These are phyloP conservation scores for Cecidostiba fungosa DNA, from an alignment of 2,888 invertebrate genomes.

Conservation along the genomic window DNA sequence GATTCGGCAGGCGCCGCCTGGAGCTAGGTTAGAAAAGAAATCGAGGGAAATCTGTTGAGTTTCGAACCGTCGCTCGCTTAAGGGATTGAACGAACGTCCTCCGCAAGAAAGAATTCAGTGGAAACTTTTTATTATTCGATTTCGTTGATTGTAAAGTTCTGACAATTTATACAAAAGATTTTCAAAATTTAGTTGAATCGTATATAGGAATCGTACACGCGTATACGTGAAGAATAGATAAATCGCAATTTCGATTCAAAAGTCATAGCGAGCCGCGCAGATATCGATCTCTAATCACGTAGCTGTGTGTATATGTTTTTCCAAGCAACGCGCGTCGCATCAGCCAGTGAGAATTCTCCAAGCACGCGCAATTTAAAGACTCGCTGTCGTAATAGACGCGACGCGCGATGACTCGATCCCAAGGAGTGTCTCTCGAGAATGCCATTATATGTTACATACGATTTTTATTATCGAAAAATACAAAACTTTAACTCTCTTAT, in stretches of 20 bases:
- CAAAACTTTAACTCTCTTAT: neutral
- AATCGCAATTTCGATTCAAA: neutral
- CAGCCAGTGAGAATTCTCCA: neutral
- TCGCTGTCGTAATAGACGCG: neutral
- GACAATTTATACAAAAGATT: neutral
- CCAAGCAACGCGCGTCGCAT: neutral
- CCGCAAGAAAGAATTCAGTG: neutral
- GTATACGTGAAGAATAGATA: neutral
- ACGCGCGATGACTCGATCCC: neutral
- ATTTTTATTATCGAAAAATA: neutral
- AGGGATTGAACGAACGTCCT: neutral
- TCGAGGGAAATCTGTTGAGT: constrained; percentile 24
- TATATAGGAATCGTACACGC: too few relatives aligned
- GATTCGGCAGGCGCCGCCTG: neutral
- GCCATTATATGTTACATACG: neutral
- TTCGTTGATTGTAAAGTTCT: neutral
- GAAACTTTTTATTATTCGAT: neutral
- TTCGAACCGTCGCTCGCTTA: neutral
- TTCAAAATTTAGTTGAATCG: too few relatives aligned
- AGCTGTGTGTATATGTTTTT: neutral
- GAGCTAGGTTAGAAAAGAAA: neutral
- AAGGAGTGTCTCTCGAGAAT: constrained; percentile 17
- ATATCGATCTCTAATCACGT: constrained; percentile 24
- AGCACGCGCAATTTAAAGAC: constrained; percentile 6
- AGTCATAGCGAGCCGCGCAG: neutral